These are phyloP conservation scores for Drosophila santomea DNA, from an alignment of 1,140 invertebrate species.

Conservation along the genomic window DNA sequence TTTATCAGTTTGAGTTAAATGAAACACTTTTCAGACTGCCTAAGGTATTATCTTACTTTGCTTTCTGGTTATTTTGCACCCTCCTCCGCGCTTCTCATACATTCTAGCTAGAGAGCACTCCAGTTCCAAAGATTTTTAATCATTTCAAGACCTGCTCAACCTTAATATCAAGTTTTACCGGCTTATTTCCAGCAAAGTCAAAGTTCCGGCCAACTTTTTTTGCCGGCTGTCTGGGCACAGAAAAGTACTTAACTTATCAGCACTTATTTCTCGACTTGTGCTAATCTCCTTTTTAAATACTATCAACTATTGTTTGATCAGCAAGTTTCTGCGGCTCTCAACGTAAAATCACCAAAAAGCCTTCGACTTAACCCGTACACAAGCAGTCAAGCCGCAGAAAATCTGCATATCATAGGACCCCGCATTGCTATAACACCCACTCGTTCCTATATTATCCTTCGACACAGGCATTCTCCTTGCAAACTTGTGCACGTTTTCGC, in stretches of 20 bases:
- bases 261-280: constrained; percentile 8
- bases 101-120: background rate
- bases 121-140: background rate
- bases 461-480: constrained; percentile 25
- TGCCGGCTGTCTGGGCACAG: background rate
- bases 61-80: background rate
- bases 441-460: constrained; percentile 10
- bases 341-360: constrained; percentile 14
- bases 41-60: background rate
- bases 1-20: background rate
- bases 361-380: constrained; percentile 24
- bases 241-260: constrained; percentile 33
- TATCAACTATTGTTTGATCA: constrained; percentile 51
- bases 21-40: background rate
- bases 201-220: constrained; percentile 3
- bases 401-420: constrained; percentile 62
- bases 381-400: constrained; percentile 51
- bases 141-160: constrained; percentile 8
- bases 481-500: constrained; percentile 76
- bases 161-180: constrained; percentile 6
- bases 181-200: constrained; percentile 21
- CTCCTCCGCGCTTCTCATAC: constrained; percentile 5
- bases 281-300: constrained; percentile 31
- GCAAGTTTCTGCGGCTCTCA: constrained; percentile 18
- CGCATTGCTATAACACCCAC: constrained; percentile 12